Evolutionary conservation across 2,113 vertebrate species (phyloP).

Genomic region (Coracopsis vasa): DNA sequence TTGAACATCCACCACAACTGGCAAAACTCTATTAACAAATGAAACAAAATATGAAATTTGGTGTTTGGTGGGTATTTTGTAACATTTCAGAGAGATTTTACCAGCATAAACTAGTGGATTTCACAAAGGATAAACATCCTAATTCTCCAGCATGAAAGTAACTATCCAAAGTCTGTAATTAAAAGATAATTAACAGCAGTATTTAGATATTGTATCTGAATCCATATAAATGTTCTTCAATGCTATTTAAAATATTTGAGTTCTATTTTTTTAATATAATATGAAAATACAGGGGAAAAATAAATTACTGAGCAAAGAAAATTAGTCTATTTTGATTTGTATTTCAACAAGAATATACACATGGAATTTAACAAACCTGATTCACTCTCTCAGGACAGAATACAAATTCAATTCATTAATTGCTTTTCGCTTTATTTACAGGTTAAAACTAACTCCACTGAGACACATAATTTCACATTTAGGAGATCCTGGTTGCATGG

Average conservation of each 20-base stretch:
- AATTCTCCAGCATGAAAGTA: background rate
- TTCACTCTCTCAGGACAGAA: conserved; percentile 31
- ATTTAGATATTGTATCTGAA: background rate
- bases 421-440: conserved; percentile 39
- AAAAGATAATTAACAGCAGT: background rate
- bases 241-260: background rate
- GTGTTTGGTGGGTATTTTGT: background rate
- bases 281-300: background rate
- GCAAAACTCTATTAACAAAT: background rate
- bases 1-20: background rate
- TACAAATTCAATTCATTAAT: conserved; percentile 49
- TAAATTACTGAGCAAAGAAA: background rate
- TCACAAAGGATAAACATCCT: background rate
- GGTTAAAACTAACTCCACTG: conserved; percentile 51
- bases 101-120: background rate
- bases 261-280: background rate
- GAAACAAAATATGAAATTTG: background rate
- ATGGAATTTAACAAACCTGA: background rate
- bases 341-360: background rate
- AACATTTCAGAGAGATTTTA: background rate
- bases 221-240: background rate
- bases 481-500: background rate
- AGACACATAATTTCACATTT: conserved; percentile 21
- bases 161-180: background rate
- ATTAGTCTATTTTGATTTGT: background rate